Conservation (phyloP, 1,140 invertebrate genomes). For the Aphaenogaster rudis region DNA sequence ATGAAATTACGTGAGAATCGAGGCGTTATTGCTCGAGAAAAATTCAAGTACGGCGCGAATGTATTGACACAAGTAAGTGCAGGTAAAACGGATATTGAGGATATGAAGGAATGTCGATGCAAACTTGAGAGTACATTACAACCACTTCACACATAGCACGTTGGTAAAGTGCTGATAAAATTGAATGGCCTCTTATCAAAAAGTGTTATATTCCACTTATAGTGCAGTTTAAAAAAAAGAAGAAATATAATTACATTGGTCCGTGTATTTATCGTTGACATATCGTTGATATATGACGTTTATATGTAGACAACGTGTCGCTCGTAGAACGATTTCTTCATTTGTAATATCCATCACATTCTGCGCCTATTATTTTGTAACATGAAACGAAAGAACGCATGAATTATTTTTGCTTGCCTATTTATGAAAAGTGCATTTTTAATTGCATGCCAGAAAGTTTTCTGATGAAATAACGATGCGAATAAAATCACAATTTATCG, state of each 20-base stretch:
- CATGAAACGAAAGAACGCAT: background rate
- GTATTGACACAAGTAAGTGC: slow-evolving; percentile 13
- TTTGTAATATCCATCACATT: background rate
- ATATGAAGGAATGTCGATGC: slow-evolving; percentile 30
- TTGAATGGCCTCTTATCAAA: slow-evolving; percentile 68
- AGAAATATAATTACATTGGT: slow-evolving; percentile 58
- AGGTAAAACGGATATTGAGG: slow-evolving; percentile 23
- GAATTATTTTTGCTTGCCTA: slow-evolving; percentile 3
- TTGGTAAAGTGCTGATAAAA: slow-evolving; percentile 69
- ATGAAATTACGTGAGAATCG: background rate
- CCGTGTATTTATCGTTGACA: slow-evolving; percentile 57
- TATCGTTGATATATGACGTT: slow-evolving; percentile 16
- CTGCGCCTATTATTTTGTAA: slow-evolving; percentile 2
- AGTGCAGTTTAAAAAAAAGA: slow-evolving; percentile 54
- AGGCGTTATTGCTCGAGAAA: background rate
- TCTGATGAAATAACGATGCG: background rate
- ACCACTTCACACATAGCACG: slow-evolving; percentile 33
- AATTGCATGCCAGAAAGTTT: background rate
- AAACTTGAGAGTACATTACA: slow-evolving; percentile 43
- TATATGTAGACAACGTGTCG: background rate
- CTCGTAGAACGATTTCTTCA: background rate
- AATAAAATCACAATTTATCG: background rate
- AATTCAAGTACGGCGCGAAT: background rate
- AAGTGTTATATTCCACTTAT: slow-evolving; percentile 63
- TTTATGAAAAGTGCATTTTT: slow-evolving; percentile 12